phyloP scores from a whole-genome alignment of 2,113 vertebrate genomes.

The Paracanthobrama guichenoti region DNA sequence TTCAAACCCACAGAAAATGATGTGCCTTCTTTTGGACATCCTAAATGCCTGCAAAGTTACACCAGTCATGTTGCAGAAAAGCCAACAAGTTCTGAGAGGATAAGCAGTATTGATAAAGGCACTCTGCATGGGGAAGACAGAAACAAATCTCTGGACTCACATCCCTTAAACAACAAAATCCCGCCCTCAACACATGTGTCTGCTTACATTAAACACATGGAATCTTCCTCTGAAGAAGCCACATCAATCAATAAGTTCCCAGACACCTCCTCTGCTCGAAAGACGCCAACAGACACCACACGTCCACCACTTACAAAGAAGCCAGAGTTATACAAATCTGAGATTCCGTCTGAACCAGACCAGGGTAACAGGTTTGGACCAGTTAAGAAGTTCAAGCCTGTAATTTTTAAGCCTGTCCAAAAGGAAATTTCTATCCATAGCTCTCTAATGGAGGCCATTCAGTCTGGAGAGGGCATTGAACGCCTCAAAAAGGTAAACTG shows the following conservation, averaged over 20 bases:
- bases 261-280: slow-evolving; percentile 6
- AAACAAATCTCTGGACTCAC: slow-evolving; percentile 49
- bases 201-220: slow-evolving; percentile 23
- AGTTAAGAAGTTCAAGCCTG: slow-evolving; percentile 86
- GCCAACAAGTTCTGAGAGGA: slow-evolving; percentile 43
- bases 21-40: slow-evolving; percentile 42
- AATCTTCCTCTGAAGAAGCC: slow-evolving; percentile 52
- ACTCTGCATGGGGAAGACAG: slow-evolving; percentile 45
- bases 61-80: slow-evolving; percentile 56
- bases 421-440: slow-evolving; percentile 86
- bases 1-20: slow-evolving; percentile 50
- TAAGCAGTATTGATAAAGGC: slow-evolving; percentile 40
- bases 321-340: slow-evolving; percentile 53
- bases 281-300: slow-evolving; percentile 31
- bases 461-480: slow-evolving; percentile 80
- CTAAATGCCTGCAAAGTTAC: slow-evolving; percentile 59
- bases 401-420: slow-evolving; percentile 80
- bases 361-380: slow-evolving; percentile 82
- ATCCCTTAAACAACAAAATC: slow-evolving; percentile 52
- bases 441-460: slow-evolving; percentile 92
- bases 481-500: slow-evolving; percentile 84
- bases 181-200: slow-evolving; percentile 35
- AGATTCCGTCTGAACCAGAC: slow-evolving; percentile 44
- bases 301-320: slow-evolving; percentile 48
- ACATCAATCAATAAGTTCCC: slow-evolving; percentile 46